Evolutionary conservation across 2,113 vertebrate genomes (phyloP), one percentile per base, ranked within the genome.

Genomic region (Psilopsiagon aurifrons): DNA sequence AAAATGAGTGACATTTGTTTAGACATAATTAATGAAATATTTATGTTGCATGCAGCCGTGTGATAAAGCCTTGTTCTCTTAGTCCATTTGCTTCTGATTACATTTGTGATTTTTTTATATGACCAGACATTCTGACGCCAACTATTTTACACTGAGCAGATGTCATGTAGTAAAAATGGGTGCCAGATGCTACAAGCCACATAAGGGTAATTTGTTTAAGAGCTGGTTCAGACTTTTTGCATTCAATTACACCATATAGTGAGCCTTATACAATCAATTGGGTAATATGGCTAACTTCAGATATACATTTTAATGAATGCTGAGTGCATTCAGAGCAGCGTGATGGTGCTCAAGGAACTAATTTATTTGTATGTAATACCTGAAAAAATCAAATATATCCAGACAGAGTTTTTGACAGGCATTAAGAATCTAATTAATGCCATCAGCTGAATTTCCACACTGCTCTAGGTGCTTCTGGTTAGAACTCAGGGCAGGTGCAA

Each of bases 51-150:
- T 92, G 97, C 97, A 97, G 92, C 97, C 95, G 94, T 97, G 97
- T 97, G 98, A 98, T 98, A 98, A 98, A 98, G 97, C 97, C 97
- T 97, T 95, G 91, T 97, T 97, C 97, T 97, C 94, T 94, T 94
- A 96, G 95, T 96, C 98, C 98, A 97, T 98, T 98, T 98, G 97
- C 98, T 98, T 98, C 97, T 98, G 97, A 98, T 98, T 98, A 98
- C 97, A 98, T 98, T 98, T 98, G 97, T 98, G 98, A 98, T 98
- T 97, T 98, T 98, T 97, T 97, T 97, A 98, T 98, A 97, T 98
- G 97, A 98, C 98, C 98, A 98, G 98, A 98, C 98, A 98, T 97
- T 97, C 97, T 98, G 98, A 98, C 98, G 98, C 98, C 98, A 97
- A 97, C 95, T 98, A 96, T 98, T 98, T 98, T 98, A 98, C 98